These are phyloP conservation scores for Nymphalis io DNA, from an alignment of 1,140 invertebrate species.

Conservation along the genomic window DNA sequence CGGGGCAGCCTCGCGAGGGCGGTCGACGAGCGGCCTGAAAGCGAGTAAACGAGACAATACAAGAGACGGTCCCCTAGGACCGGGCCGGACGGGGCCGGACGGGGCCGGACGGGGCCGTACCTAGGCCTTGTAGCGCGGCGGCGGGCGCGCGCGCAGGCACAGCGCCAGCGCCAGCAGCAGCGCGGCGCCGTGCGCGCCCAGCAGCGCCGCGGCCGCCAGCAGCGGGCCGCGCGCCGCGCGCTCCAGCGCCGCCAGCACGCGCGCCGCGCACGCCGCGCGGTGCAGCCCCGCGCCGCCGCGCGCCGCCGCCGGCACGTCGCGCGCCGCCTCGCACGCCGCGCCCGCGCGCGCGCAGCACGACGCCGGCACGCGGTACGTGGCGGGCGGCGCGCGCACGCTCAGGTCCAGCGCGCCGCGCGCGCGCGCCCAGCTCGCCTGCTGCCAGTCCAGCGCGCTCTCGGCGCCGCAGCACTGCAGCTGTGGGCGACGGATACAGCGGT, in stretches of 20 bases:
- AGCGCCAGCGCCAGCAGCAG: constrained; percentile 58
- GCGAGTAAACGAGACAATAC: background rate
- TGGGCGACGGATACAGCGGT: background rate
- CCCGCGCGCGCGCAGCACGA: constrained; percentile 54
- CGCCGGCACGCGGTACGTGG: constrained; percentile 58
- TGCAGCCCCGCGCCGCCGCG: constrained; percentile 38
- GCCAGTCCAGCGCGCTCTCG: constrained; percentile 60
- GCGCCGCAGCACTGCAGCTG: constrained; percentile 63
- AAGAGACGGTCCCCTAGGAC: background rate
- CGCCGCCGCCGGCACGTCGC: constrained; percentile 43
- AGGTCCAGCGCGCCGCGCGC: constrained; percentile 50
- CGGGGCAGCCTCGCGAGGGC: constrained; percentile 45
- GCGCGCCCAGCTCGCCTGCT: constrained; percentile 54
- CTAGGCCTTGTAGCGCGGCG: constrained; percentile 26
- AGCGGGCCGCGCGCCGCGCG: constrained; percentile 48
- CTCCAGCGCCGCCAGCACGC: constrained; percentile 44
- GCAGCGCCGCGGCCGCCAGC: constrained; percentile 44
- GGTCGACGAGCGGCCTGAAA: constrained; percentile 31
- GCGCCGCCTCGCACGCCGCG: constrained; percentile 41
- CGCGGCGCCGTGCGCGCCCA: constrained; percentile 52
- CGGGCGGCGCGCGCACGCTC: constrained; percentile 52
- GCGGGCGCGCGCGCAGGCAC: constrained; percentile 49
- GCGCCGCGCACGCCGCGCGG: constrained; percentile 44
- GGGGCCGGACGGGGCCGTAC: background rate
- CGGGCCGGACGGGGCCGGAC: no score